Evolutionary conservation across 2,888 invertebrate genomes (phyloP).

Genomic region (Parapristionchus giblindavisi): DNA sequence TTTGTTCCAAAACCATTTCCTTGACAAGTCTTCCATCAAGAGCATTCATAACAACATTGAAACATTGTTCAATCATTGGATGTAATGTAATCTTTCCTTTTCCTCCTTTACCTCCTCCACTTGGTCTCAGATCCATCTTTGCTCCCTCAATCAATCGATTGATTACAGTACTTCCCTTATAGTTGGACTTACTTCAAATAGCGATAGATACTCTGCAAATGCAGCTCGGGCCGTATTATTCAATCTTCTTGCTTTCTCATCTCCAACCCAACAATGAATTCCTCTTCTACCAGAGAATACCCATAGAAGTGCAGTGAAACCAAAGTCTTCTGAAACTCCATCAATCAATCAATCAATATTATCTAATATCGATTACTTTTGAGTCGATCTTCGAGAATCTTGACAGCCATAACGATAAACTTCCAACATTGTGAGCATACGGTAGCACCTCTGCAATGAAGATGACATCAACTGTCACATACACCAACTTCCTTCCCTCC

Average conservation of each 20-base stretch:
- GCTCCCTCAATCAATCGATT: constrained; percentile 12
- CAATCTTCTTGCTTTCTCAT: constrained; percentile 83
- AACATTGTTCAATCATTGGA: constrained; percentile 53
- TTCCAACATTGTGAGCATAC: constrained; percentile 97
- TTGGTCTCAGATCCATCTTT: constrained; percentile 29
- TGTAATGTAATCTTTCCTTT: constrained; percentile 41
- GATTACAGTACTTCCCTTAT: neutral
- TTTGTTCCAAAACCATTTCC: constrained; percentile 63
- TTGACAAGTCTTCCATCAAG: constrained; percentile 50
- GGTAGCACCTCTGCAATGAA: constrained; percentile 80
- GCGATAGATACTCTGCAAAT: constrained; percentile 87
- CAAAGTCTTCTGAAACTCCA: constrained; percentile 85
- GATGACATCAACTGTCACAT: neutral
- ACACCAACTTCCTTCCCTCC: neutral
- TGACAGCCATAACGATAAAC: constrained; percentile 90
- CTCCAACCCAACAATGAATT: constrained; percentile 98
- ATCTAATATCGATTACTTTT: constrained; percentile 75
- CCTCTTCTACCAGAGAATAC: constrained; percentile 97
- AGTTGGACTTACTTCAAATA: constrained; percentile 71
- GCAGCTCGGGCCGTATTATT: constrained; percentile 81
- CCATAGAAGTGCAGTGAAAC: constrained; percentile 91
- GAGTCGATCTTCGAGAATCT: constrained; percentile 86
- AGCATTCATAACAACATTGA: constrained; percentile 45
- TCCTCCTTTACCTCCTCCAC: neutral
- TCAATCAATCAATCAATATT: neutral